Percentiles rank a stretch among this genome's conserved stretches.
Conservation (phyloP, 2,113 vertebrate species). For the Prionailurus viverrinus region DNA sequence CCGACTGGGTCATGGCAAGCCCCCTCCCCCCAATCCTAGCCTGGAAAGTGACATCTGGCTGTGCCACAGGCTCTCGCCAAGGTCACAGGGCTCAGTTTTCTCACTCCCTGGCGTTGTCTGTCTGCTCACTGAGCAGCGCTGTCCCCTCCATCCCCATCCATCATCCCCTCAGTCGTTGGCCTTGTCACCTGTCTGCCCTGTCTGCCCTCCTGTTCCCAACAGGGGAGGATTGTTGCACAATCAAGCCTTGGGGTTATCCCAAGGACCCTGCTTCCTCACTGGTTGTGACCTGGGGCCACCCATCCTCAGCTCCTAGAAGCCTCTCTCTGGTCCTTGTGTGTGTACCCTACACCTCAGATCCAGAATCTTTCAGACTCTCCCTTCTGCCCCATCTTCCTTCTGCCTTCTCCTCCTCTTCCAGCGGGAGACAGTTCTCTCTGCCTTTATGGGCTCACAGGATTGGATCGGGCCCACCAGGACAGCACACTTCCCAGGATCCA, state of each 20-base stretch:
- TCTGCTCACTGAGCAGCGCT: background rate
- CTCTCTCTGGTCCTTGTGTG: background rate
- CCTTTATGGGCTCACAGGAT: background rate
- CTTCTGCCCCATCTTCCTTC: background rate
- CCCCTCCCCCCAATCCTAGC: background rate
- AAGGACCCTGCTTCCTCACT: background rate
- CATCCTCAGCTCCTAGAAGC: background rate
- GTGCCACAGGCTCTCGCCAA: background rate
- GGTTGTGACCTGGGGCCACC: background rate
- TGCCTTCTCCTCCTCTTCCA: background rate
- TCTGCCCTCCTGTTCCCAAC: background rate
- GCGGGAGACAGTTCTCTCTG: background rate
- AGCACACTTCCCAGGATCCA: background rate
- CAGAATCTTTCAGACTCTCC: background rate
- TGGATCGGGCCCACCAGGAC: background rate
- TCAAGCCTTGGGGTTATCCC: background rate
- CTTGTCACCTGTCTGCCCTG: background rate
- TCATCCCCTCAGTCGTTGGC: background rate
- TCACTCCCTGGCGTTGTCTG: background rate
- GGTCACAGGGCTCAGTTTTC: background rate
- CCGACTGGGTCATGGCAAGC: background rate
- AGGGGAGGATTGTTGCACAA: background rate
- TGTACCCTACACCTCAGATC: background rate
- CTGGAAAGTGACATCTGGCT: background rate
- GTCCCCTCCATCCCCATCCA: background rate